Evolutionary conservation across 1,140 invertebrate species (phyloP).

Genomic region (Scaptomyza graminum): DNA sequence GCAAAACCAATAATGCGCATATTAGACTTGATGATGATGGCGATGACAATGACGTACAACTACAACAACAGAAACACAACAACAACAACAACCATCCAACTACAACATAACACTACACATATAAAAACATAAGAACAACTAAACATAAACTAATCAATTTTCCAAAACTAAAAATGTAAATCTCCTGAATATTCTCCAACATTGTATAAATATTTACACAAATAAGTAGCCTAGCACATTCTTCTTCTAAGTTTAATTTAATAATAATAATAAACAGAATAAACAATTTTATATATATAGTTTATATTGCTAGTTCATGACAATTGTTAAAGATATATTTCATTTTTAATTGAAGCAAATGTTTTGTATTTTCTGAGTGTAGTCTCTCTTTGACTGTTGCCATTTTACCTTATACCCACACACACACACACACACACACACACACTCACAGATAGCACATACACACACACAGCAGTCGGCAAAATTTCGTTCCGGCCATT

Average conservation of each 20-base stretch:
- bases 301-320: no score
- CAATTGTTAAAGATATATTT: no score
- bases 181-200: no score
- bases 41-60: constrained; percentile 43
- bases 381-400: constrained; percentile 35
- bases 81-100: background rate
- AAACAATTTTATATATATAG: no score
- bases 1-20: constrained; percentile 79
- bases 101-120: background rate
- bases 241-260: no score
- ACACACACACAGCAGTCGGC: constrained; percentile 10
- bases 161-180: no score
- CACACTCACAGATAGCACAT: background rate
- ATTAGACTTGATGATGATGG: constrained; percentile 76
- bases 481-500: constrained; percentile 52
- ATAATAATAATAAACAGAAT: no score
- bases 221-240: no score
- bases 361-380: background rate
- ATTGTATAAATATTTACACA: no score
- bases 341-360: no score
- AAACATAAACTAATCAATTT: no score
- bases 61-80: background rate
- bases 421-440: no score
- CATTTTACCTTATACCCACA: constrained; percentile 30
- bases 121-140: background rate